Conservation (phyloP, 2,113 vertebrate genomes). For the Pollimyrus isidori region DNA sequence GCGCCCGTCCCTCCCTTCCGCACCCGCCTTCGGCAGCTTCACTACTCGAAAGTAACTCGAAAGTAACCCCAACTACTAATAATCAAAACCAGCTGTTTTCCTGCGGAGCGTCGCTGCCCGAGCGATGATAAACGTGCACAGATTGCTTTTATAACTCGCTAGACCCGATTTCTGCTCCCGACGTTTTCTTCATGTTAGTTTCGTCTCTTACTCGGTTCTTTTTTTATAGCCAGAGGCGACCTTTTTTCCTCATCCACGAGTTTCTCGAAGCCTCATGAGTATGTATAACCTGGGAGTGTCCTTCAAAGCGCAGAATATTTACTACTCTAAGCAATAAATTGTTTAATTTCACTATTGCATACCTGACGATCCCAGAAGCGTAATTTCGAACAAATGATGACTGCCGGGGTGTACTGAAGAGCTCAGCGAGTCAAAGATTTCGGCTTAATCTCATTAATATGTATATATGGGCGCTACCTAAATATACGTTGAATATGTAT, state of each 20-base stretch:
- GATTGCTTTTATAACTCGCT: conserved; percentile 4
- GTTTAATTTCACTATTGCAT: not conserved
- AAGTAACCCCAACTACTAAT: not conserved
- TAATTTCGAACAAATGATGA: not conserved
- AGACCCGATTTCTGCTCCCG: conserved; percentile 16
- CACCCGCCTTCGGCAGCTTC: conserved; percentile 35
- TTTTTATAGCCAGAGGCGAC: conserved; percentile 39
- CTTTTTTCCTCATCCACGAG: conserved; percentile 29
- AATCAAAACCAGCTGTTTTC: not conserved
- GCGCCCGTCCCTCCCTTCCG: conserved; percentile 32
- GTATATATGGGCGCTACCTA: not conserved
- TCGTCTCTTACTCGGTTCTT: conserved; percentile 16
- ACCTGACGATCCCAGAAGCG: not conserved
- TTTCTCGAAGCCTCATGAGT: conserved; percentile 28
- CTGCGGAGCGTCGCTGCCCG: not conserved
- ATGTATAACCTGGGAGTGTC: conserved; percentile 31
- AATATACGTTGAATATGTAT: not conserved
- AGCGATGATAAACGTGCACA: not conserved
- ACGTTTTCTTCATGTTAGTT: conserved; percentile 24
- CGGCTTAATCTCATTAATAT: conserved; percentile 11
- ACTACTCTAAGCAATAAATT: not conserved
- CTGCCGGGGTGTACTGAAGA: not conserved
- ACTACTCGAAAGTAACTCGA: conserved; percentile 27
- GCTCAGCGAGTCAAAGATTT: not conserved
- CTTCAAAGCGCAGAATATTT: not conserved